Base-by-base conservation (phyloP, 2,113 vertebrate genomes). In the Camelus dromedarius region DNA sequence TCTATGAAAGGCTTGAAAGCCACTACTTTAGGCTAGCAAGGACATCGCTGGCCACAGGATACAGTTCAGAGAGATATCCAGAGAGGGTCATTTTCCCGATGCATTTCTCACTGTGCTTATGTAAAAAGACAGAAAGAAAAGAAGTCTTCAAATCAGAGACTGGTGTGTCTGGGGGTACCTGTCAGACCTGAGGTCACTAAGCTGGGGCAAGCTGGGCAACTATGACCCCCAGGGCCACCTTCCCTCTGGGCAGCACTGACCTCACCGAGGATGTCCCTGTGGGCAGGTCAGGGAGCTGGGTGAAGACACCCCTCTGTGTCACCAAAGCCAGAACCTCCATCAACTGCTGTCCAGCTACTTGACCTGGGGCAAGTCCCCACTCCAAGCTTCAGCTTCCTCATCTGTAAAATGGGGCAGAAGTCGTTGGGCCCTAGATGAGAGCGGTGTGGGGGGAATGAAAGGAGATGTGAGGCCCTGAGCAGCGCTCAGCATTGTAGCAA, bases 401-500 rank as follows among this genome's bases (percentile, higher is more conserved):
- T 58, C 79, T 60, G 52, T 69, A 12, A 35, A 10, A 13, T 24
- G 20, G 76, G 62, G n/a, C 58, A 4, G 54, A 1, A 0, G 24
- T 14, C 46, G 12, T 4, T 13, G 20, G 20, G 12, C 50, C 32
- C n/a, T 6, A 12, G 32, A 15, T 19, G 56, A 10, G 14, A 16
- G 1, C 14, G 60, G 19, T 12, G 1, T 24, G 56, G 30, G 60
- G 35, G 24, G 26, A 32, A 5, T 5, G 24, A 4, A 8, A 19
- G 54, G 19, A 9, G 30, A 28, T 6, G 0, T 1, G 0, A 8
- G 54, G 9, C 46, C 19, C 42, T 19, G 16, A 30, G 38, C 46
- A 32, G 30, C 16, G 1, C 11, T 35, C 11, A 8, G 0, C 0
- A 0, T 10, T 11, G 28, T n/a, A 19, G 56, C 18, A 12, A 7